Evolutionary conservation across 2,113 vertebrate species (phyloP).

Genomic region (Dinomys branickii): DNA sequence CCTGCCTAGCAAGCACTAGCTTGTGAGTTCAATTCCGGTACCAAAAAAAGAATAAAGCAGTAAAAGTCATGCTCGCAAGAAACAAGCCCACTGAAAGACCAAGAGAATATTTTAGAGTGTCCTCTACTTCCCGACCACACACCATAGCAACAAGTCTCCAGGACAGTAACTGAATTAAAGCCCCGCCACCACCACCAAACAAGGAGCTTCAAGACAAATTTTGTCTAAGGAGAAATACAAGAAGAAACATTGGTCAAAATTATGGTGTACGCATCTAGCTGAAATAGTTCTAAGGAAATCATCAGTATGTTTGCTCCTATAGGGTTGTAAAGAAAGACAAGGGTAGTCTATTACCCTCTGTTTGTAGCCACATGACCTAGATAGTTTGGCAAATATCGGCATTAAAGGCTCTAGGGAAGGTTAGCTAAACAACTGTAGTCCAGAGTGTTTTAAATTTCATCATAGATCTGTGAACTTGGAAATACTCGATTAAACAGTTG

Average conservation of each 20-base stretch:
- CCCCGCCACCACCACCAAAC: not conserved
- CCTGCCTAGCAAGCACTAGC: too few relatives aligned
- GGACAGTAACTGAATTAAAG: not conserved
- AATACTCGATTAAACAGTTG: not conserved
- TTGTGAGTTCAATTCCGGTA: too few relatives aligned
- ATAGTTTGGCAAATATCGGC: not conserved
- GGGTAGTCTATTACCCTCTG: not conserved
- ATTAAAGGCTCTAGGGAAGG: not conserved
- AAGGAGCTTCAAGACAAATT: not conserved
- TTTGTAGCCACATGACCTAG: not conserved
- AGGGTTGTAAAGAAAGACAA: not conserved
- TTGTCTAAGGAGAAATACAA: not conserved
- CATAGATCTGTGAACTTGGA: not conserved
- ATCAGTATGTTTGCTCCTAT: not conserved
- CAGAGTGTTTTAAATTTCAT: slow-evolving; percentile 7
- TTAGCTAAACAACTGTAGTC: not conserved
- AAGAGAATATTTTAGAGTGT: not conserved
- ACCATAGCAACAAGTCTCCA: not conserved
- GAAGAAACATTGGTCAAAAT: not conserved
- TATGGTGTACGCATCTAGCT: not conserved
- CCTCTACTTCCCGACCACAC: not conserved
- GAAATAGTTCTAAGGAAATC: slow-evolving; percentile 34
- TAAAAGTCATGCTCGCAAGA: not conserved
- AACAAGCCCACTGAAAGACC: not conserved
- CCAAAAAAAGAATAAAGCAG: too few relatives aligned